Percentiles rank a stretch among this genome's conserved stretches.
Conservation (phyloP, 2,797 vertebrate species). For the Chaetodon trifasciatus region DNA sequence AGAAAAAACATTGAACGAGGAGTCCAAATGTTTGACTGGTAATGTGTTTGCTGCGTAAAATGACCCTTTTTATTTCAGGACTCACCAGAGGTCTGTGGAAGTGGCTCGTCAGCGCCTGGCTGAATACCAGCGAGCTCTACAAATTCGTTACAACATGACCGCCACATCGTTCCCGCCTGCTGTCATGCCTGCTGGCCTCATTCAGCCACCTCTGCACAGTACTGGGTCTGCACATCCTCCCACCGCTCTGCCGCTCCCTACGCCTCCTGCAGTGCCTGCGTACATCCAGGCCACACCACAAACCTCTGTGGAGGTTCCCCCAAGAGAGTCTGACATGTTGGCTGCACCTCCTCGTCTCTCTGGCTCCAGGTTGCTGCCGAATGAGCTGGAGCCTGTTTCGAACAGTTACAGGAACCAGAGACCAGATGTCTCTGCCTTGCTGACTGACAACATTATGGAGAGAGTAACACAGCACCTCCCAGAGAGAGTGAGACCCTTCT, state of each 20-base stretch:
- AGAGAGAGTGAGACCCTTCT: conserved; percentile 29
- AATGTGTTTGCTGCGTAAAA: too few relatives aligned
- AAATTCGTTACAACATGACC: conserved; percentile 73
- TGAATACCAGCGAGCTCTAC: conserved; percentile 90
- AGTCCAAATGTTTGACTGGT: too few relatives aligned
- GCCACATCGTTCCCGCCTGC: background rate
- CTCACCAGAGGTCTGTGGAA: conserved; percentile 87
- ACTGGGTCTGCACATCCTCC: background rate
- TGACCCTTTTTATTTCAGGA: conserved; percentile 71
- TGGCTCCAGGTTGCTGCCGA: background rate
- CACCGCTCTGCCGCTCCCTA: background rate
- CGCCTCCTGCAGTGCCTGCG: background rate
- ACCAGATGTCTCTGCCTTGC: conserved; percentile 1
- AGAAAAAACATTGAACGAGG: too few relatives aligned
- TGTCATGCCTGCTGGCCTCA: background rate
- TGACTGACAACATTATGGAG: conserved; percentile 58
- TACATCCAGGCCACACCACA: background rate
- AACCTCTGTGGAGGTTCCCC: conserved; percentile 22
- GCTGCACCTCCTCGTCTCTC: background rate
- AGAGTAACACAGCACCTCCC: conserved; percentile 54
- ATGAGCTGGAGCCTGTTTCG: background rate
- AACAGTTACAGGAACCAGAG: conserved; percentile 2
- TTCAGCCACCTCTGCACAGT: background rate
- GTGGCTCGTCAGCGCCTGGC: conserved; percentile 87
- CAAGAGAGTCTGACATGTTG: background rate